Percentiles rank a stretch among this genome's conserved stretches.
Conservation (phyloP, 2,113 vertebrate species). For the Tupaia tana region DNA sequence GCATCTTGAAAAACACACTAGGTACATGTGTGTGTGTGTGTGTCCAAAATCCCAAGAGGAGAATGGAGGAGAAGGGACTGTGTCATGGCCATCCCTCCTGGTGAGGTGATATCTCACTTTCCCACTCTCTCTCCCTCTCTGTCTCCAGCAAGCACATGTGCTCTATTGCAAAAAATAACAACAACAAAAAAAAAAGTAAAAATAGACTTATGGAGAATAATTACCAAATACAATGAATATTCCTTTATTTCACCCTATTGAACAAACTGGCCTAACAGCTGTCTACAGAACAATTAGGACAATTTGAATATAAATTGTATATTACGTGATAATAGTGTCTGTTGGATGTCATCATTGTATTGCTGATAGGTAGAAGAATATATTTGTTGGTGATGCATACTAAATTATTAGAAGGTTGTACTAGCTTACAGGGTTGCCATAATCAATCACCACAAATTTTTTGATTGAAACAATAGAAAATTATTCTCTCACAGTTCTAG, state of each 20-base stretch:
- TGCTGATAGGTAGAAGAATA: not conserved
- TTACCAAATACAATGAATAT: not conserved
- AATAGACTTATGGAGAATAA: not conserved
- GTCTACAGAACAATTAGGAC: not conserved
- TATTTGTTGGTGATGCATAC: not conserved
- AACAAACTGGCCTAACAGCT: not conserved
- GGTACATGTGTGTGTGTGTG: too few species aligned
- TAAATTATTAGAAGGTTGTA: not conserved
- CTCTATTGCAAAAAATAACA: too few species aligned
- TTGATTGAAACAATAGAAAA: not conserved
- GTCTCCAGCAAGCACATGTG: too few species aligned
- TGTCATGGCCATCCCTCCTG: too few species aligned
- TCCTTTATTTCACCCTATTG: not conserved
- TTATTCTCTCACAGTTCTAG: not conserved
- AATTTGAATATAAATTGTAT: not conserved
- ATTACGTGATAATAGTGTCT: not conserved
- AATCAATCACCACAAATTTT: not conserved
- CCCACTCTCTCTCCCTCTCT: too few species aligned
- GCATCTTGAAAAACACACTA: too few species aligned
- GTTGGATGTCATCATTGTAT: not conserved
- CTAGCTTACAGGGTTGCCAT: not conserved
- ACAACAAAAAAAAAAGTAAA: not conserved
- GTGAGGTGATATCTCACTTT: too few species aligned
- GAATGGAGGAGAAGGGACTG: too few species aligned
- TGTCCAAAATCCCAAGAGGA: too few species aligned